Base-by-base conservation (phyloP, 2,797 vertebrate species). In the Okamejei kenojei region DNA sequence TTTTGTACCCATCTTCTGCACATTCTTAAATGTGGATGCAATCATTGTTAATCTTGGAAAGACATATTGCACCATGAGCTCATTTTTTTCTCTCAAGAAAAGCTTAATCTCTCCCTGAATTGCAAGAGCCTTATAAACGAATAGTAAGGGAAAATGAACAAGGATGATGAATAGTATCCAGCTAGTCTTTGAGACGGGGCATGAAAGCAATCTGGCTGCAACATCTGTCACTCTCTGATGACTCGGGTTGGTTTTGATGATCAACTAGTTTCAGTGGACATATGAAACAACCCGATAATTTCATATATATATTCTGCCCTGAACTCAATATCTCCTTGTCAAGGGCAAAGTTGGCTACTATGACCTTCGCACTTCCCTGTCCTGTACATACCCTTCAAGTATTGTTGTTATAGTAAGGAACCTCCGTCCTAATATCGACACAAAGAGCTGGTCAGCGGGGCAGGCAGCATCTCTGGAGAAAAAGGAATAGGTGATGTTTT, bases 141-240 rank as follows among this genome's bases (percentile, higher is more conserved):
- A 82, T 58, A 54, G 19, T 88, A 35, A 63, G n/a, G 7, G 65
- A 88, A 68, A 65, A 88, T 88, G 63, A 88, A 32, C 35, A 65
- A n/a, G 61, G 35, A 17, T 88, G 84, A 68, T 21, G n/a, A 35
- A 68, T 17, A 65, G 84, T 7, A 19, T n/a, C n/a, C 61, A 17
- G 63, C 26, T 29, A 29, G 81, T 11, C 84, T 88, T 88, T 35
- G n/a, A 88, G 10, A 8, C n/a, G 21, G 19, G 61, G 61, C 63
- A n/a, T 68, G 63, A 88, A 88, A 68, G 84, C 61, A 35, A 68
- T 68, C 63, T 21, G n/a, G 61, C 84, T 88, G 84, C 19, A 88
- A 35, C 63, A 88, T 88, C 61, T 68, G 61, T 21, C 84, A 32
- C 15, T 21, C 61, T 68, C 68, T 88, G n/a, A 63, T 68, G n/a